These are phyloP conservation scores for Temnothorax unifasciatus DNA, from an alignment of 2,888 invertebrate species.

Conservation along the genomic window DNA sequence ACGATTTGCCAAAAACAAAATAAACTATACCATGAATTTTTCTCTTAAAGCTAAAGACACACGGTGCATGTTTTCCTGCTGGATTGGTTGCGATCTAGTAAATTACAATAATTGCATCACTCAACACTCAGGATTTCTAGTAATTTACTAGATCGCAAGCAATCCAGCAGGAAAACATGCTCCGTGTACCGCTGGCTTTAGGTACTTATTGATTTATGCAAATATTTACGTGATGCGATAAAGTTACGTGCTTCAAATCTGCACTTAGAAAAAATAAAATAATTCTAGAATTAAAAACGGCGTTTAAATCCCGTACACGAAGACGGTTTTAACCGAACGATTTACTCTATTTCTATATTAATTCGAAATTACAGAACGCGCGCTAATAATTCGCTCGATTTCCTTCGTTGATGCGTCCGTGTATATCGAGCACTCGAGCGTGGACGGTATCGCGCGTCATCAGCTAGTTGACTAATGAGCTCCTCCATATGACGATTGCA, in stretches of 20 bases:
- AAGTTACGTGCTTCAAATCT: not conserved
- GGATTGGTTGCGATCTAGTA: no score
- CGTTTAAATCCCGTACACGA: not conserved
- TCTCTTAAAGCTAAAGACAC: not conserved
- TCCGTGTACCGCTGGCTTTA: not conserved
- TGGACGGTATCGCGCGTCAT: constrained; percentile 44
- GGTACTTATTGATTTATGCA: not conserved
- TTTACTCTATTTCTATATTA: not conserved
- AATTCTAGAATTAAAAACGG: not conserved
- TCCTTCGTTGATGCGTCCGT: not conserved
- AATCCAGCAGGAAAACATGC: no score
- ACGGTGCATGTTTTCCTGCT: no score
- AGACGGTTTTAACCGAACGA: not conserved
- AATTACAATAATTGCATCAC: no score
- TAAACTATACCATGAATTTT: not conserved
- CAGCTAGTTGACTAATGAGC: constrained; percentile 74
- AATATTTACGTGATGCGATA: not conserved
- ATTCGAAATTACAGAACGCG: not conserved
- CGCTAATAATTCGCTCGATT: not conserved
- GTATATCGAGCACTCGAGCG: constrained; percentile 34
- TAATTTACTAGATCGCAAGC: no score
- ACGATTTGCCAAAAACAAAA: not conserved
- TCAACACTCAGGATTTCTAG: no score
- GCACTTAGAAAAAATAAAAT: not conserved
- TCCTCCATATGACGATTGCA: constrained; percentile 74